Conservation (phyloP, 2,797 vertebrate species). For the Ibycter americanus region DNA sequence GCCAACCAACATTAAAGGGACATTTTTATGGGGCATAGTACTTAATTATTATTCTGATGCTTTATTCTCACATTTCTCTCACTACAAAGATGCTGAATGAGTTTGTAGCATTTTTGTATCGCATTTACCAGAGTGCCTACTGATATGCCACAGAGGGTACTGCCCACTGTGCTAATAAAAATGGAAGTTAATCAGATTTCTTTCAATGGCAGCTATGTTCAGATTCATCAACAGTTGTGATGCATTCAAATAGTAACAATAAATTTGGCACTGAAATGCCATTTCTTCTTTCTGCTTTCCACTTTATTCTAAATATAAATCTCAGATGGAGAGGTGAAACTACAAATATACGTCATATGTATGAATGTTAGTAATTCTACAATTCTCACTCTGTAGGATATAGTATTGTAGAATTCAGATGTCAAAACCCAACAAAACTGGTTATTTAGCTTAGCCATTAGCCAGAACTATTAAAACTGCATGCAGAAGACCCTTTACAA, state of each 20-base stretch:
- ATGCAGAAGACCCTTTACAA: not conserved
- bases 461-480: not conserved
- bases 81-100: not conserved
- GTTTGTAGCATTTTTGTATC: not conserved
- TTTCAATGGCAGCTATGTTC: not conserved
- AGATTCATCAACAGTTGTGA: not conserved
- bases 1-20: not conserved
- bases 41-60: not conserved
- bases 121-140: not conserved
- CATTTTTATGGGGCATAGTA: not conserved
- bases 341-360: not conserved
- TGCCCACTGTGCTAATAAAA: not conserved
- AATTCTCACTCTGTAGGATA: not conserved
- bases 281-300: not conserved
- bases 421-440: not conserved
- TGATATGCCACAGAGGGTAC: not conserved
- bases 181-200: not conserved
- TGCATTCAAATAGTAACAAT: not conserved
- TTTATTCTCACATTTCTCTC: not conserved
- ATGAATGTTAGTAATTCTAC: not conserved
- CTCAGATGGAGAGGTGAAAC: not conserved
- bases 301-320: not conserved
- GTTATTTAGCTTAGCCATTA: not conserved
- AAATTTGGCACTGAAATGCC: not conserved
- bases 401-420: not conserved